Base-by-base conservation (phyloP, 2,888 invertebrate species). In the Mycalesis mineus region DNA sequence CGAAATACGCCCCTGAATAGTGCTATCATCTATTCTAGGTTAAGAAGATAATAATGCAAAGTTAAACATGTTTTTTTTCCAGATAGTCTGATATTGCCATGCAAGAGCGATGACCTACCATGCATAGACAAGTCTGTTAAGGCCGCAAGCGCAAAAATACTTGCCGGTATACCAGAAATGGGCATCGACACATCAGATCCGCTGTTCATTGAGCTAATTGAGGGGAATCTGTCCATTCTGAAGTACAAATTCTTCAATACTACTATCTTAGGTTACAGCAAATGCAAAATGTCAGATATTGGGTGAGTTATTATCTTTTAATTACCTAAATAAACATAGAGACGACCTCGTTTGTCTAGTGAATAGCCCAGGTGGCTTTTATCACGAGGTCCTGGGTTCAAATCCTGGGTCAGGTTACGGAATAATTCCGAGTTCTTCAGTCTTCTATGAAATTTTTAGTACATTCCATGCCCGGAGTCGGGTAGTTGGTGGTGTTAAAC, bases 181-280 rank as follows among this genome's bases (percentile, higher is more conserved):
- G 73, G 70, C 0, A 63, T 73, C 1, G 66, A 69, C 37, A 13
- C 41, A 0, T 55, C 71, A 39, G 80, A 80, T 44, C 78, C 78
- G 0, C 55, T 79, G 44, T 55, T 61, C n/a, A 51, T 67, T 6
- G 53, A 71, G 14, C n/a, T 55, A 8, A 64, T 78, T 13, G 67
- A 72, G 7, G 73, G 65, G 31, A 65, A 72, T 6, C 47, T 73
- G 0, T 67, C 74, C 0, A 66, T 58, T 0, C 17, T 78, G 7
- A 70, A 74, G 7, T 73, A 64, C 40, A 73, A 65, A 13, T 62
- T 77, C 1, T 67, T 56, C 0, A 64, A 78, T 44, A 60, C 65
- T 0, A 67, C 67, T 9, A 7, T 69, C 0, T 61, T 22, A 1
- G 80, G 80, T 28, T 70, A 68, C n/a, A 75, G 68, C 41, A 42